Evolutionary conservation across 2,888 invertebrate species (phyloP).

Genomic region (Orthonychiurus folsomi): DNA sequence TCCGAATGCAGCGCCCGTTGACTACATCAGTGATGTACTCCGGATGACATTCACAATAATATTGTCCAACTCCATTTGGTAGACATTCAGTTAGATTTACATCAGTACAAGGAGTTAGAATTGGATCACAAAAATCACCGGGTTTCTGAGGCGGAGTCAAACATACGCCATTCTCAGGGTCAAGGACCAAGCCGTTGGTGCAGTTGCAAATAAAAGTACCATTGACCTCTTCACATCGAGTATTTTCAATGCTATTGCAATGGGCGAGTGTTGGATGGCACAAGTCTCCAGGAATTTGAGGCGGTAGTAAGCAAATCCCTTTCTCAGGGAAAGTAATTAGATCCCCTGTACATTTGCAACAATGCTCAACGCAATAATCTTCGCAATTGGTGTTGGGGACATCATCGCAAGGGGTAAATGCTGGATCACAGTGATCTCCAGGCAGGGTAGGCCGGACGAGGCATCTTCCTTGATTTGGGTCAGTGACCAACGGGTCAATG

Average conservation of each 20-base stretch:
- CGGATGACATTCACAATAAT: not conserved
- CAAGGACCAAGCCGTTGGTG: not conserved
- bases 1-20: not conserved
- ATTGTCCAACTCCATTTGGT: not conserved
- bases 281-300: not conserved
- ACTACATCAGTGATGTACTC: not conserved
- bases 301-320: not conserved
- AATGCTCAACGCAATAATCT: too few relatives aligned
- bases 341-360: not conserved
- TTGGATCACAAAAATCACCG: not conserved
- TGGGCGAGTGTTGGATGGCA: not conserved
- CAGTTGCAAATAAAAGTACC: not conserved
- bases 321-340: not conserved
- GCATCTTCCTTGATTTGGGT: too few relatives aligned
- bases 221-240: not conserved
- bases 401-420: too few relatives aligned
- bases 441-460: too few relatives aligned
- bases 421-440: too few relatives aligned
- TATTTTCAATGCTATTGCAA: not conserved
- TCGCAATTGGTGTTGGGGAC: too few relatives aligned
- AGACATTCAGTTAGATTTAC: not conserved
- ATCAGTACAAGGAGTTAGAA: not conserved
- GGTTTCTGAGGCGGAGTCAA: not conserved
- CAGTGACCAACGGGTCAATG: too few relatives aligned
- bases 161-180: not conserved